Percentiles rank a stretch among this genome's conserved stretches.
Conservation (phyloP, 2,797 vertebrate species). For the Tokudaia tokunoshimensis region DNA sequence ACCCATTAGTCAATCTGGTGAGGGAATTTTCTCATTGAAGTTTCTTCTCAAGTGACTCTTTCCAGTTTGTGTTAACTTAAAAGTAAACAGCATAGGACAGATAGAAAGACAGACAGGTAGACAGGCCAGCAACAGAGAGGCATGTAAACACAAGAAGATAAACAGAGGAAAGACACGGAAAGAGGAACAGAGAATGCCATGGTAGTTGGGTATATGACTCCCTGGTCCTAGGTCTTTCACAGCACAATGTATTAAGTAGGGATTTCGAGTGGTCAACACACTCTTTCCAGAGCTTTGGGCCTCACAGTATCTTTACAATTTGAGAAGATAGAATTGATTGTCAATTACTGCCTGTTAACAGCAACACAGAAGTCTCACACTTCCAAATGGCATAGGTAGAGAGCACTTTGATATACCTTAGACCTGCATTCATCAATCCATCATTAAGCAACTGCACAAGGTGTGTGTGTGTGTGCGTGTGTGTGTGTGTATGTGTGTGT, state of each 20-base stretch:
- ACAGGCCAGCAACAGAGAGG: background rate
- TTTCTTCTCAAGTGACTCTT: background rate
- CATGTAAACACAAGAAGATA: background rate
- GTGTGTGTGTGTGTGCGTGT: too few relatives aligned
- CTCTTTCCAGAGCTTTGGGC: slow-evolving; percentile 27
- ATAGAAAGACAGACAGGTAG: background rate
- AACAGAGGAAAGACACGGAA: background rate
- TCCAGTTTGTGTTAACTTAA: background rate
- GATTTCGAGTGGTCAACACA: background rate
- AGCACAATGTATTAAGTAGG: fast-evolving
- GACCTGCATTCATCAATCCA: too few relatives aligned
- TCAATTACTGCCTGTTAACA: background rate
- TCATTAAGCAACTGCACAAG: background rate
- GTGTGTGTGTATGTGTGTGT: too few relatives aligned
- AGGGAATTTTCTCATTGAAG: background rate
- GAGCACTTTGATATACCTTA: background rate
- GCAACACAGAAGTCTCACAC: background rate
- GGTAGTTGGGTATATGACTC: background rate
- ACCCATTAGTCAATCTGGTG: background rate
- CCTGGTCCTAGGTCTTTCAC: too few relatives aligned
- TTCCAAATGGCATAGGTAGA: background rate
- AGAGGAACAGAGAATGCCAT: background rate
- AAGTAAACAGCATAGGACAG: background rate
- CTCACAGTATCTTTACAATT: background rate
- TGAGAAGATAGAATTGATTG: background rate